Percentiles rank a stretch among this genome's conserved stretches.
Conservation (phyloP, 2,888 invertebrate species). For the Thereva nobilitata region DNA sequence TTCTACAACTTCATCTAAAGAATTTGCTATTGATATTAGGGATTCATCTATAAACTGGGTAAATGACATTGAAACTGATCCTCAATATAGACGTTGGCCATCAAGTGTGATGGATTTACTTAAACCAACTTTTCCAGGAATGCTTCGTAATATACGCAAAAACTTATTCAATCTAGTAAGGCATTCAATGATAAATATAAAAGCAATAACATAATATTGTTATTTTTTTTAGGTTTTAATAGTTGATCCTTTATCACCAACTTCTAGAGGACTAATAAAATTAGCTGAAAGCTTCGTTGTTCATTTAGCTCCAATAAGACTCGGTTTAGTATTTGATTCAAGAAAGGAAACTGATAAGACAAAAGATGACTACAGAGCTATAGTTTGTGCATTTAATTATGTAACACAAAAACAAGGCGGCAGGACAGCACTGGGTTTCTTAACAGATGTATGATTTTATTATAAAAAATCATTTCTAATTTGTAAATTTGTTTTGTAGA, state of each 20-base stretch:
- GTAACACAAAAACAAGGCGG: constrained; percentile 76
- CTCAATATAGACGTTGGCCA: constrained; percentile 87
- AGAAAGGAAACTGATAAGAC: constrained; percentile 65
- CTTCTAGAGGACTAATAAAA: constrained; percentile 75
- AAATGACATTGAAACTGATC: constrained; percentile 92
- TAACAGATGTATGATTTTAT: constrained; percentile 71
- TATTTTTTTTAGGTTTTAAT: constrained; percentile 70
- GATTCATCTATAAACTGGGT: constrained; percentile 92
- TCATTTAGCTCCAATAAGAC: constrained; percentile 86
- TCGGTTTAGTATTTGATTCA: constrained; percentile 81
- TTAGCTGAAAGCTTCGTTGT: constrained; percentile 88
- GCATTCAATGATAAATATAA: neutral
- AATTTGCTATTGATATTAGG: constrained; percentile 93
- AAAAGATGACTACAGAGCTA: constrained; percentile 74
- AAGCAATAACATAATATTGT: neutral
- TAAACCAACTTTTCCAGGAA: constrained; percentile 96
- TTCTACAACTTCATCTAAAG: constrained; percentile 65
- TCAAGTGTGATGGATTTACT: constrained; percentile 85
- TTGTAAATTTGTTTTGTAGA: constrained; percentile 50
- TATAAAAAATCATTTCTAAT: constrained; percentile 1
- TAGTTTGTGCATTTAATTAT: constrained; percentile 89
- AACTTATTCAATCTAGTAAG: constrained; percentile 82
- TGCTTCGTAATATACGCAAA: constrained; percentile 85
- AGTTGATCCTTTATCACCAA: constrained; percentile 77
- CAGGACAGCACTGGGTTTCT: constrained; percentile 78